phyloP scores from a whole-genome alignment of 2,888 invertebrate species.

The Rotaria sp. region DNA sequence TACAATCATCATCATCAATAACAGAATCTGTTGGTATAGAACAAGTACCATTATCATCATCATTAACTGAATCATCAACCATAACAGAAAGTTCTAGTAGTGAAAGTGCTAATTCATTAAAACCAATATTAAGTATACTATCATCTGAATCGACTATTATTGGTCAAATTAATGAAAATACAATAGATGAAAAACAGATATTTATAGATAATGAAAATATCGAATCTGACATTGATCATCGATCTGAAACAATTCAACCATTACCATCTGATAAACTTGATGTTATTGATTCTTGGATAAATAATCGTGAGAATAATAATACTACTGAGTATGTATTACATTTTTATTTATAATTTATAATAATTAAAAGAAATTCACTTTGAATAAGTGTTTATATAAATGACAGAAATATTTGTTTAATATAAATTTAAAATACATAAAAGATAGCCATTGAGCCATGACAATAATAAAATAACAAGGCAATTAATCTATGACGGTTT shows the following conservation, averaged over 20 bases:
- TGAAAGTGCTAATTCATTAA: not conserved
- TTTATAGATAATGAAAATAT: not conserved
- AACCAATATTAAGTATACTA: not conserved
- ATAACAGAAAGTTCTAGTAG: conserved; percentile 13
- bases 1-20: not conserved
- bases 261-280: not conserved
- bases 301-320: not conserved
- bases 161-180: not conserved
- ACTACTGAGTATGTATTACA: not conserved
- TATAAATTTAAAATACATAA: too few species aligned
- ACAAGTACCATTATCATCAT: not conserved
- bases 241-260: not conserved
- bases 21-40: not conserved
- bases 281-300: conserved; percentile 20
- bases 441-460: too few species aligned
- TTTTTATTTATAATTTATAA: too few species aligned
- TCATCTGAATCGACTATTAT: not conserved
- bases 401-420: too few species aligned
- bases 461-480: too few species aligned
- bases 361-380: too few species aligned
- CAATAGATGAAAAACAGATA: not conserved
- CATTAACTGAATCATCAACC: not conserved
- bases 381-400: too few species aligned
- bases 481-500: too few species aligned
- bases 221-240: not conserved